Base-by-base conservation (phyloP, 2,888 invertebrate species). In the Blera fallax region DNA sequence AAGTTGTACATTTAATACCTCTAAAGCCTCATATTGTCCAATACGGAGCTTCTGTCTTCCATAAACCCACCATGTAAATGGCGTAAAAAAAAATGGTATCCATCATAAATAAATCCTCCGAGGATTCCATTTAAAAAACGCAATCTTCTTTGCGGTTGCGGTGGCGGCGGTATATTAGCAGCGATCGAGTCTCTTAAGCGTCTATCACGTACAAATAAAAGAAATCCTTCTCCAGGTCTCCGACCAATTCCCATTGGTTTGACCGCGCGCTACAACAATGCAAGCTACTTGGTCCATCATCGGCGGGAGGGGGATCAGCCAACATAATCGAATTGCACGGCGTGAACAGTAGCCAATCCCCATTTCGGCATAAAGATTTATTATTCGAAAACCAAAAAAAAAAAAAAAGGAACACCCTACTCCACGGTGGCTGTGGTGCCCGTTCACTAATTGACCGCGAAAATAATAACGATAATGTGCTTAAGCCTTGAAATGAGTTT, bases 121-220 rank as follows among this genome's bases (percentile, higher is more conserved):
- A 50, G 50, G 69, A 48, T 50, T 69, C 50, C 56, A 50, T 69
- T 84, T 84, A 74, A 79, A 65, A 84, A 69, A 52, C 56, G 60
- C 73, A 80, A 80, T 80, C 50, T 77, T 73, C 29, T 84, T 45
- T 70, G 80, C 56, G 79, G 72, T 80, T 78, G 45, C 62, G 70
- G 50, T 80, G 56, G 64, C 64, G 62, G 24, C 27, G 27, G 34
- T 54, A 3, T 21, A 52, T 65, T 88, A 89, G 82, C 77, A 56
- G 16, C 62, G 45, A 21, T 18, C 18, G 16, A 43, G 48, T 43
- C 87, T 76, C 70, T 85, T 74, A 80, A 83, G 83, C 74, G 52
- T 64, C 87, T 78, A 87, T 88, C 88, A 87, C 88, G 84, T 87
- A 82, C 87, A 84, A 83, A 72, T 67, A 73, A 76, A 77, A 70